phyloP scores from a whole-genome alignment of 2,888 invertebrate genomes.

The Pomacea canaliculata region DNA sequence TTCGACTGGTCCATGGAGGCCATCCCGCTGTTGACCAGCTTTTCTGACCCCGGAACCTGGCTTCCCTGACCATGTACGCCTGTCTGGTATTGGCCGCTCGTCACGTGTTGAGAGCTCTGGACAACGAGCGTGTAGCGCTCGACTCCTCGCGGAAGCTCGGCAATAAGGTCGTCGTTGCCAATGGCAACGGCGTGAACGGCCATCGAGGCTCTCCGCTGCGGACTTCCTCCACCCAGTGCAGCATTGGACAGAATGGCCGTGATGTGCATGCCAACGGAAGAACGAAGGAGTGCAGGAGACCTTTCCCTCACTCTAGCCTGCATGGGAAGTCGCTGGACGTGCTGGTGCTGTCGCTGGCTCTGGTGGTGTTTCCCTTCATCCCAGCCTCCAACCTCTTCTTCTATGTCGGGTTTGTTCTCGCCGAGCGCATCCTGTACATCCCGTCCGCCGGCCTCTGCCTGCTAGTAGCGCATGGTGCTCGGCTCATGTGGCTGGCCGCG shows the following conservation, averaged over 20 bases:
- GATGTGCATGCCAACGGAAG: no score
- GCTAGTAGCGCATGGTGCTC: conserved; percentile 77
- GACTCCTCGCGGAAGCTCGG: conserved; percentile 11
- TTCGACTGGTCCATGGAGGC: conserved; percentile 99
- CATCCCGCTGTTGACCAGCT: conserved; percentile 84
- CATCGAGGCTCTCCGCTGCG: not conserved
- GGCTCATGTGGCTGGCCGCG: conserved; percentile 45
- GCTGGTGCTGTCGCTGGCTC: conserved; percentile 73
- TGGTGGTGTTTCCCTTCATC: conserved; percentile 91
- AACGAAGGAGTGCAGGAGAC: not conserved
- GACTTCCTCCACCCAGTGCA: not conserved
- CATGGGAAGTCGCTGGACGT: conserved; percentile 38
- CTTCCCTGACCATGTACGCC: conserved; percentile 82
- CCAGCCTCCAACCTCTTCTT: conserved; percentile 96
- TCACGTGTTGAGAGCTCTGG: conserved; percentile 2
- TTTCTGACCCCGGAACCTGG: conserved; percentile 85
- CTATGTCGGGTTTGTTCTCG: conserved; percentile 98
- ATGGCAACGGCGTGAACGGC: conserved; percentile 45
- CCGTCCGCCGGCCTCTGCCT: conserved; percentile 96
- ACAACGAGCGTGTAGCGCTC: not conserved
- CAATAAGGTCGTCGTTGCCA: conserved; percentile 33
- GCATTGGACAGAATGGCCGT: not conserved
- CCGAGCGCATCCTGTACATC: conserved; percentile 94
- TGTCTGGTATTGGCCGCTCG: conserved; percentile 50
- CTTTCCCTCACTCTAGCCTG: not conserved